Percentiles rank a stretch among this genome's conserved stretches.
phyloP scores from a whole-genome alignment of 2,888 invertebrate genomes.

The Melinaea marsaeus region DNA sequence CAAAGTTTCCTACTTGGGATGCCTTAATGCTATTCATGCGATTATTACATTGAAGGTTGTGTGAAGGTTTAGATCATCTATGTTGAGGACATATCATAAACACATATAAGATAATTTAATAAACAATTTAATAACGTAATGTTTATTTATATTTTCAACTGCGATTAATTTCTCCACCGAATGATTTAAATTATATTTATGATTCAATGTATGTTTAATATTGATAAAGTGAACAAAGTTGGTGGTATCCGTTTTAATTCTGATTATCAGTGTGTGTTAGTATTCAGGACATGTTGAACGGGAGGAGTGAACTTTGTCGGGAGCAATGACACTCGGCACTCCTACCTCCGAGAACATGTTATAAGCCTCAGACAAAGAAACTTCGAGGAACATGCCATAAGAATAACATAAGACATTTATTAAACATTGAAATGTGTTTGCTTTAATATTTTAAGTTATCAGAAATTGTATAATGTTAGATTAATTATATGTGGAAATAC shows the following conservation, averaged over 20 bases:
- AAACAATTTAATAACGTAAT: neutral
- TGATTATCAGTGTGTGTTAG: constrained; percentile 39
- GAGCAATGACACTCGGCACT: constrained; percentile 58
- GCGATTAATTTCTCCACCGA: too few species aligned
- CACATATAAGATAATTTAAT: neutral
- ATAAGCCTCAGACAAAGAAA: constrained; percentile 12
- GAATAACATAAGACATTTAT: neutral
- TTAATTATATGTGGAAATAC: too few species aligned
- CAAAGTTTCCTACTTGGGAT: constrained; percentile 5
- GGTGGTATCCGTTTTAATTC: neutral
- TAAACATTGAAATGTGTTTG: too few species aligned
- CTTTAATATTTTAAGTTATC: too few species aligned
- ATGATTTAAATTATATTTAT: neutral
- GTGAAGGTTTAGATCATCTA: constrained; percentile 3
- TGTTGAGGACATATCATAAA: neutral
- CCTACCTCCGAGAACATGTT: constrained; percentile 13
- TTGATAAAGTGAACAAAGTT: neutral
- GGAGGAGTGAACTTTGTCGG: constrained; percentile 61
- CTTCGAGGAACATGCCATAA: neutral
- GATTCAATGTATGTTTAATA: neutral
- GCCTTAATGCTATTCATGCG: constrained; percentile 4
- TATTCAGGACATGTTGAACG: constrained; percentile 55
- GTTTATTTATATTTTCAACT: too few species aligned
- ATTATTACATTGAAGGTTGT: constrained; percentile 2
- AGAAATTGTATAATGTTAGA: too few species aligned